phyloP scores from a whole-genome alignment of 1,140 invertebrate genomes.

The Mercenaria mercenaria region DNA sequence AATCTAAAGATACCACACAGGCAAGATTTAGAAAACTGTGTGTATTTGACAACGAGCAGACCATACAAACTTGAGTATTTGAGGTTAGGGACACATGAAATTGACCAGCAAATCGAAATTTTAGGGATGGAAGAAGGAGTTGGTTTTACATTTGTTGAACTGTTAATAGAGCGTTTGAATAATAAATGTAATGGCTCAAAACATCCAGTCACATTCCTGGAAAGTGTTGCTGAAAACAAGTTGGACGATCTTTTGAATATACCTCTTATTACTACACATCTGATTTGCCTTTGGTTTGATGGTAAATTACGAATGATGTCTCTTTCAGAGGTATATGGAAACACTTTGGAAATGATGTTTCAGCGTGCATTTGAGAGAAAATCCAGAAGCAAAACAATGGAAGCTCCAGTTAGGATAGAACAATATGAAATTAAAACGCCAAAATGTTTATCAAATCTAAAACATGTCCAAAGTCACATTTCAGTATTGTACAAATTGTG shows the following conservation, averaged over 20 bases:
- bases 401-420: no score
- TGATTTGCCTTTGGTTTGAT: conserved; percentile 21
- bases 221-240: not conserved
- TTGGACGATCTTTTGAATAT: not conserved
- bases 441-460: not conserved
- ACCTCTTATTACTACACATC: not conserved
- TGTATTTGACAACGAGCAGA: not conserved
- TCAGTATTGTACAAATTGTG: not conserved
- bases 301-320: not conserved
- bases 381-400: not conserved
- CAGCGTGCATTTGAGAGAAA: not conserved
- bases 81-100: not conserved
- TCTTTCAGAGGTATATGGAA: not conserved
- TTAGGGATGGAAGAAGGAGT: not conserved
- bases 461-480: not conserved
- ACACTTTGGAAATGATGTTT: not conserved
- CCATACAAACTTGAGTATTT: conserved; percentile 14
- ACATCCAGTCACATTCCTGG: not conserved
- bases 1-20: conserved; percentile 8
- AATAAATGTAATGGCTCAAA: not conserved
- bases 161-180: not conserved
- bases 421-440: not conserved
- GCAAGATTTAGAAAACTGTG: not conserved
- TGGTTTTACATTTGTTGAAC: not conserved
- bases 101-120: conserved; percentile 1